A percentile compares a stretch with the other conserved stretches of the same genome.
Conservation (phyloP, 1,140 invertebrate genomes). For the Drosophila sproati region DNA sequence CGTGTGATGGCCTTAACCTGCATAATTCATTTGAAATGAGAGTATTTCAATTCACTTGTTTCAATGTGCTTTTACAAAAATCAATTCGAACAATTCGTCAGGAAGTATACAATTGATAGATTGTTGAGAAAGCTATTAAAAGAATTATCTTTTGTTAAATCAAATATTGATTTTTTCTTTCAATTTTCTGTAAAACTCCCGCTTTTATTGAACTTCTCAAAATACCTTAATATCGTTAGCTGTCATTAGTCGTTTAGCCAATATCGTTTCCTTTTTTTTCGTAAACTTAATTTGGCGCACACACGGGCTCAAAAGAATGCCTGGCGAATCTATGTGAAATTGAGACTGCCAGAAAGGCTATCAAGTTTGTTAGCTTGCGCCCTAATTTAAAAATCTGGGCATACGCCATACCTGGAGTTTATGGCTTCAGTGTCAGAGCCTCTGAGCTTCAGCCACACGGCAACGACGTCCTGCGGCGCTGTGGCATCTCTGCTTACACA, state of each 20-base stretch:
- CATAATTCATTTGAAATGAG: conserved; percentile 69
- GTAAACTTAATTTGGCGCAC: conserved; percentile 8
- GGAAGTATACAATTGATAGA: neutral
- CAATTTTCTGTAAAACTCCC: neutral
- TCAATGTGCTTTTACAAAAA: neutral
- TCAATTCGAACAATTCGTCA: neutral
- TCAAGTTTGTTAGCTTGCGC: conserved; percentile 1
- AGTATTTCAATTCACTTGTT: conserved; percentile 27
- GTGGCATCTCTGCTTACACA: conserved; percentile 51
- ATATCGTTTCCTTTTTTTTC: conserved; percentile 6
- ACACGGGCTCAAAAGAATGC: conserved; percentile 10
- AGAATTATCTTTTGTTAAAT: neutral
- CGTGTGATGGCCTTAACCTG: conserved; percentile 44
- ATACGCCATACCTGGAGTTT: conserved; percentile 60
- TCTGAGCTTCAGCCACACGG: conserved; percentile 25
- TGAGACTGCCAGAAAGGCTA: conserved; percentile 15
- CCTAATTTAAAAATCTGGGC: conserved; percentile 65
- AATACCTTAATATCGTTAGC: conserved; percentile 3
- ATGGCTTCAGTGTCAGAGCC: conserved; percentile 62
- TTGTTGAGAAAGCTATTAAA: neutral
- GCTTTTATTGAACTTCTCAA: neutral
- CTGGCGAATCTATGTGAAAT: conserved; percentile 13
- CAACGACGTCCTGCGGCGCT: conserved; percentile 51
- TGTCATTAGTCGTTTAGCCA: conserved; percentile 6
- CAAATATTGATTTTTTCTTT: neutral